Conservation (phyloP, 2,888 invertebrate species). For the Oscheius sp. region DNA sequence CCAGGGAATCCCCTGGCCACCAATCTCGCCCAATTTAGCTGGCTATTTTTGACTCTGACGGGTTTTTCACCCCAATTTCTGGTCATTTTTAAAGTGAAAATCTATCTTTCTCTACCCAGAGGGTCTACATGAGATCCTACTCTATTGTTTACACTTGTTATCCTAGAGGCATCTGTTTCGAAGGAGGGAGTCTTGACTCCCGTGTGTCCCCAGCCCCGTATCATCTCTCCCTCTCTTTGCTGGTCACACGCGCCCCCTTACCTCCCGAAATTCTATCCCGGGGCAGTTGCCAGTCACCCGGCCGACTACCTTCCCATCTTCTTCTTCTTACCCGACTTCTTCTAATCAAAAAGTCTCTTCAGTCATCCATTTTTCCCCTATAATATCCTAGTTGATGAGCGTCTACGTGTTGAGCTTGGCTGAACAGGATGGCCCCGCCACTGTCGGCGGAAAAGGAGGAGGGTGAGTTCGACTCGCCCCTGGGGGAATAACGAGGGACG, state of each 20-base stretch:
- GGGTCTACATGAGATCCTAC: neutral
- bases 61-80: too few relatives aligned
- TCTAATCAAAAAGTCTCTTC: neutral
- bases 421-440: constrained; percentile 30
- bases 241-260: constrained; percentile 36
- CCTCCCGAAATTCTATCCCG: constrained; percentile 29
- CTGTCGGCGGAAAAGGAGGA: too few relatives aligned
- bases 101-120: too few relatives aligned
- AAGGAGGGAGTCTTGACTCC: too few relatives aligned
- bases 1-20: too few relatives aligned
- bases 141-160: constrained; percentile 18
- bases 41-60: too few relatives aligned
- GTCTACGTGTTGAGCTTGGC: constrained; percentile 36
- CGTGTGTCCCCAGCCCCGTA: constrained; percentile 7
- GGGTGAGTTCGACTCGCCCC: constrained; percentile 26
- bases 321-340: neutral
- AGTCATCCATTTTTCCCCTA: neutral
- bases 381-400: constrained; percentile 9
- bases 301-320: constrained; percentile 4
- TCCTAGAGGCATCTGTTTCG: constrained; percentile 26
- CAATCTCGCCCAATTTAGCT: too few relatives aligned
- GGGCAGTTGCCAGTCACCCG: constrained; percentile 11
- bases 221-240: constrained; percentile 6
- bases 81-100: too few relatives aligned
- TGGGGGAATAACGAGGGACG: constrained; percentile 5